Evolutionary conservation across 2,113 vertebrate genomes (phyloP).

Genomic region (Lutjanus erythropterus): DNA sequence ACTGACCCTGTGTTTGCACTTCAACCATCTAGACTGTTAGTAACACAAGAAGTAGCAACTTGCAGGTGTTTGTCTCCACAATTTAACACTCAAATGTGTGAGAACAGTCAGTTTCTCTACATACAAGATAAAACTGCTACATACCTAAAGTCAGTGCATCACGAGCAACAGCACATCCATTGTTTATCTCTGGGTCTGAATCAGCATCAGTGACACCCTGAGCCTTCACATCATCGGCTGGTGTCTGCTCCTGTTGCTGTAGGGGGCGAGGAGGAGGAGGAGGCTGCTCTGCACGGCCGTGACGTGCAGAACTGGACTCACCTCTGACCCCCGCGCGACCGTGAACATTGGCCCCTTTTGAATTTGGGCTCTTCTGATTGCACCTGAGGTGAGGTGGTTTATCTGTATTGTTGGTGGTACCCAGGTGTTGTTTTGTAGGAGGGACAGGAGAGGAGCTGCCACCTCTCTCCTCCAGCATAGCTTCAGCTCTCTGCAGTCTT

Average conservation of each 20-base stretch:
- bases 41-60: background rate
- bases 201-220: constrained; percentile 2
- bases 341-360: background rate
- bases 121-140: background rate
- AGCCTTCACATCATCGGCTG: accelerated
- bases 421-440: background rate
- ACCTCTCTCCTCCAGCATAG: constrained; percentile 41
- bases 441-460: background rate
- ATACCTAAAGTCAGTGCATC: constrained; percentile 23
- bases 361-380: background rate
- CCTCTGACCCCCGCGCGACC: background rate
- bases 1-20: background rate
- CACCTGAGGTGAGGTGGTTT: background rate
- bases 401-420: background rate
- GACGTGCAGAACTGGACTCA: background rate
- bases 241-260: background rate
- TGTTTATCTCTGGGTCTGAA: constrained; percentile 1
- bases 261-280: background rate
- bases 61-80: background rate
- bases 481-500: constrained; percentile 70
- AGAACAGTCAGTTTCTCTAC: background rate
- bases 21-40: background rate
- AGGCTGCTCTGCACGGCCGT: background rate
- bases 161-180: background rate
- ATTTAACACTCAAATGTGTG: background rate